Evolutionary conservation across 2,888 invertebrate species (phyloP), one percentile per base, ranked within the genome.

Genomic region (Unio delphinus): DNA sequence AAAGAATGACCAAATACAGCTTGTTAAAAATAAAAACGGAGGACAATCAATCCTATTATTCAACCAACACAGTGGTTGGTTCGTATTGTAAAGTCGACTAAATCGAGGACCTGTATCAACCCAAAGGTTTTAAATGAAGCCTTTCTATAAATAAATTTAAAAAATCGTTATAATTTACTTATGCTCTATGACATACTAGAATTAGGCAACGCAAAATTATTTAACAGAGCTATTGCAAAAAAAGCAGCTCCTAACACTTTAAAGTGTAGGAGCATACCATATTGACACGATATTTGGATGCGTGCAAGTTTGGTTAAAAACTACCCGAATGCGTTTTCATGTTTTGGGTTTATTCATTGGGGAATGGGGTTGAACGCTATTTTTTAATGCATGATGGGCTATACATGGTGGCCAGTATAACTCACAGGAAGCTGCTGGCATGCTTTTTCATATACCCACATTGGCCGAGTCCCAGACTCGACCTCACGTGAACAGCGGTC

Each of bases 31-130:
- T 18, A n/a, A 6, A 28, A 64, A 54, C 8, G 68, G 15, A 65
- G 62, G 17, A 70, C 78, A 17, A 69, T 80, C 11, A 65, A 70
- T n/a, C 67, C 68, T 55, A 68, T 76, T 4, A 58, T 23, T 30
- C 67, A 72, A 67, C 76, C 80, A 28, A 77, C 80, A 17, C 70
- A 68, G 26, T 80, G 78, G 76, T 70, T 81, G 30, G 81, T 76
- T 4, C 61, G 69, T 6, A 72, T 69, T 26, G 58, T 61, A 79
- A 79, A 64, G 34, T 69, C 70, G 23, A 62, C 65, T 23, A 74
- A 72, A 26, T 57, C 79, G 7, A 66, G 79, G 59, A 63, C 79
- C 8, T 81, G 75, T 65, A 62, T 79, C 23, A 79, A 81, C 59
- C 78, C 79, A 30, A 69, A 66, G 34, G 67, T 69, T 30, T 61